Percentiles rank a stretch among this genome's conserved stretches.
These are phyloP conservation scores for Caiman crocodilus DNA, from an alignment of 2,797 vertebrate species.

Conservation along the genomic window DNA sequence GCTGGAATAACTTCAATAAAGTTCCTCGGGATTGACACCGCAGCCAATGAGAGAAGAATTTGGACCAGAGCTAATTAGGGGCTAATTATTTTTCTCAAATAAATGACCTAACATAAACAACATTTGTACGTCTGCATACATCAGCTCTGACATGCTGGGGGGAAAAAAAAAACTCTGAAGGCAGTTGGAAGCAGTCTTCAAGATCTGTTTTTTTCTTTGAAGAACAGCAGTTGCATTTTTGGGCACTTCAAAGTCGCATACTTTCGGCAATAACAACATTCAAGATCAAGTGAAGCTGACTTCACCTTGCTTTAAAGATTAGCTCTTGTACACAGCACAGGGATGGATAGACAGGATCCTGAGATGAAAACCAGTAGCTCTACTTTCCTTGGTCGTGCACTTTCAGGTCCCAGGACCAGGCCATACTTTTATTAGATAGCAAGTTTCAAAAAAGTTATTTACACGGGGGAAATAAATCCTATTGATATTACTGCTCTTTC, in stretches of 20 bases:
- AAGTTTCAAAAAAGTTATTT: slow-evolving; percentile 59
- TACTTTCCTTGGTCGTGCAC: slow-evolving; percentile 25
- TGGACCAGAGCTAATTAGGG: slow-evolving; percentile 29
- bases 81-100: slow-evolving; percentile 62
- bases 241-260: slow-evolving; percentile 71
- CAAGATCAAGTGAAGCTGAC: slow-evolving; percentile 62
- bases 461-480: slow-evolving; percentile 31
- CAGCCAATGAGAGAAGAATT: background rate
- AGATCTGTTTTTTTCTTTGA: slow-evolving; percentile 52
- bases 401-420: slow-evolving; percentile 32
- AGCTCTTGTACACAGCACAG: slow-evolving; percentile 41
- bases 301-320: slow-evolving; percentile 59
- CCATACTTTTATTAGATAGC: slow-evolving; percentile 55
- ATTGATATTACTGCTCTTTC: slow-evolving; percentile 48
- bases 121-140: slow-evolving; percentile 61
- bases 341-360: background rate
- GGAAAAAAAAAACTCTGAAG: slow-evolving; percentile 47
- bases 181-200: slow-evolving; percentile 50
- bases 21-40: slow-evolving; percentile 15
- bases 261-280: slow-evolving; percentile 62
- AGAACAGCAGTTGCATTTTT: slow-evolving; percentile 59
- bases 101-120: slow-evolving; percentile 64
- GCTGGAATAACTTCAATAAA: slow-evolving; percentile 46
- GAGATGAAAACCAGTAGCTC: slow-evolving; percentile 42
- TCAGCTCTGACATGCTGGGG: slow-evolving; percentile 43